Conservation (phyloP, 2,888 invertebrate genomes). For the Aphodius sticticus region DNA sequence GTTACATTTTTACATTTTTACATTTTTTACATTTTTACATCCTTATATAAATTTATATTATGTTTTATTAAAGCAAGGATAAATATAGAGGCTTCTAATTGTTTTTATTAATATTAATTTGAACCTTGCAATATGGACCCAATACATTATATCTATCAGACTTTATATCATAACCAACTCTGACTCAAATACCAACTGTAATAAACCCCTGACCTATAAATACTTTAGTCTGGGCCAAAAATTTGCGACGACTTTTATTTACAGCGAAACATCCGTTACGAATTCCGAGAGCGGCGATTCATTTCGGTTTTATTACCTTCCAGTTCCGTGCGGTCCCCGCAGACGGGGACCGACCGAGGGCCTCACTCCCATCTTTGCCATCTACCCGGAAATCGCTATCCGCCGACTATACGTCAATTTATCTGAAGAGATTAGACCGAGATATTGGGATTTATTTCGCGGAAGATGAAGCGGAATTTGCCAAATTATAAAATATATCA, state of each 20-base stretch:
- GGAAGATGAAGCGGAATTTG: slow-evolving; percentile 31
- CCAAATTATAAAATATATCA: slow-evolving; percentile 33
- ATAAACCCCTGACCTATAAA: not conserved
- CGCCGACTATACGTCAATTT: slow-evolving; percentile 29
- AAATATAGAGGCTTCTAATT: no score
- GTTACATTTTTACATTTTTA: no score
- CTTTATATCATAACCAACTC: no score
- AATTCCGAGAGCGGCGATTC: not conserved
- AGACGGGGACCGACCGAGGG: not conserved
- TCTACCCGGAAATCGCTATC: slow-evolving; percentile 19
- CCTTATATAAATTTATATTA: no score
- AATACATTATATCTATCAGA: no score
- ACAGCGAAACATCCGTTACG: not conserved
- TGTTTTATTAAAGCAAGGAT: no score
- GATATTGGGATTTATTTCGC: slow-evolving; percentile 33
- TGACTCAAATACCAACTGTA: no score
- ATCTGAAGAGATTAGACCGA: slow-evolving; percentile 32
- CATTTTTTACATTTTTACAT: no score
- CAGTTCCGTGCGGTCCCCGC: slow-evolving; percentile 10
- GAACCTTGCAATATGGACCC: no score
- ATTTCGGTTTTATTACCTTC: slow-evolving; percentile 4
- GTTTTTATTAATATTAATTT: no score
- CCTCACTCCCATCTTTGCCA: not conserved
- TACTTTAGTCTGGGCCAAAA: not conserved
- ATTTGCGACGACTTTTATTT: not conserved